Evolutionary conservation across 2,113 vertebrate species (phyloP).

Genomic region (Cairina moschata): DNA sequence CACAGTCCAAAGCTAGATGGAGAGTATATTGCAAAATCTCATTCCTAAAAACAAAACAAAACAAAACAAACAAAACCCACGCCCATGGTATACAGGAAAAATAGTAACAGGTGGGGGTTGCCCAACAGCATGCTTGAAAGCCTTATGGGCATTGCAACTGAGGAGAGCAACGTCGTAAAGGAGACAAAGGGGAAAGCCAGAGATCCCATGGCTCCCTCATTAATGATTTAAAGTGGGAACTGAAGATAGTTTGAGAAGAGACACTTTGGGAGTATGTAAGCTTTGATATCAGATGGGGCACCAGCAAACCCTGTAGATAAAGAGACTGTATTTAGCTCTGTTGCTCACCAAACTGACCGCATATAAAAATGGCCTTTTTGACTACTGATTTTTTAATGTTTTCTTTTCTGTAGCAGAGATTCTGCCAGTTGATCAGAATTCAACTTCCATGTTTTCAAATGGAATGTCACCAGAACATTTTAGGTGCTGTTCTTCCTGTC

Average conservation of each 20-base stretch:
- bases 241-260: not conserved
- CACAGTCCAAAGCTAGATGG: not conserved
- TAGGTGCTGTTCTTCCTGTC: not conserved
- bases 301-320: not conserved
- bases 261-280: not conserved
- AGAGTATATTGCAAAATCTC: not conserved
- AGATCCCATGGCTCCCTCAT: not conserved
- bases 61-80: not conserved
- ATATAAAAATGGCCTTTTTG: not conserved
- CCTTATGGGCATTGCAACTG: not conserved
- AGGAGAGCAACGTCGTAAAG: not conserved
- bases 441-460: not conserved
- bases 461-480: not conserved
- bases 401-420: not conserved
- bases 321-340: not conserved
- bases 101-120: not conserved
- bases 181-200: not conserved
- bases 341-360: not conserved
- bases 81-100: not conserved
- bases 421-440: not conserved
- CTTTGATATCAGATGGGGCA: not conserved
- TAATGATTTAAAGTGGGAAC: not conserved
- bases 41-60: not conserved
- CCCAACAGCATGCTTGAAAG: not conserved
- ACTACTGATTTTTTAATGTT: not conserved